Evolutionary conservation across 2,888 invertebrate species (phyloP), one percentile per base, ranked within the genome.

Genomic region (Congeria kusceri): DNA sequence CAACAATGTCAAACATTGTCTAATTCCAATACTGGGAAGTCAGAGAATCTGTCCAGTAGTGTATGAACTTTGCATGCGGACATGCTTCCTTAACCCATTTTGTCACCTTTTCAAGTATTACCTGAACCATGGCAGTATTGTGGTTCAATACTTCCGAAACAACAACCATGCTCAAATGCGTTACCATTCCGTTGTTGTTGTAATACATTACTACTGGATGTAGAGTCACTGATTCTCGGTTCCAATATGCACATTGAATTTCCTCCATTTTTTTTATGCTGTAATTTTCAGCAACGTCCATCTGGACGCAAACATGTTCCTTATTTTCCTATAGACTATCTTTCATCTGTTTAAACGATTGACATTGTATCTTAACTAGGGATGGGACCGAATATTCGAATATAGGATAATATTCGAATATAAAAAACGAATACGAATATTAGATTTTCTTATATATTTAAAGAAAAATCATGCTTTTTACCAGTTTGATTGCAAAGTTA

Each of bases 41-140:
- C 1, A 66, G 73, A 13, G 73, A 73, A n/a, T 73, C 73, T 3
- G 73, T 73, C 61, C 61, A 73, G 29, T 73, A 73, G 20, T 73
- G 66, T 18, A 73, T 66, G 47, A 32, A 73, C 18, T 46, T 66
- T 11, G 28, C 66, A 53, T 29, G 3, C 25, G 66, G 49, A 53
- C 49, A 49, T 18, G 20, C 4, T 29, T n/a, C 9, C 25, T 59
- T 73, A 11, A 49, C 61, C 11, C 18, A 7, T 11, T 18, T 7
- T 18, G 39, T 66, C 4, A 66, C 27, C 32, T 73, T 66, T 7
- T 59, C 44, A 15, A 73, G 20, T 13, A 73, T 73, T 15, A 53
- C 66, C 59, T 23, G 29, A 1, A 73, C 73, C 73, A 73, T 61
- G 5, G 66, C 5, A 18, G 73, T 53, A 27, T 63, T 70, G 39